Evolutionary conservation across 2,113 vertebrate genomes (phyloP).

Genomic region (Prietella phreatophila): DNA sequence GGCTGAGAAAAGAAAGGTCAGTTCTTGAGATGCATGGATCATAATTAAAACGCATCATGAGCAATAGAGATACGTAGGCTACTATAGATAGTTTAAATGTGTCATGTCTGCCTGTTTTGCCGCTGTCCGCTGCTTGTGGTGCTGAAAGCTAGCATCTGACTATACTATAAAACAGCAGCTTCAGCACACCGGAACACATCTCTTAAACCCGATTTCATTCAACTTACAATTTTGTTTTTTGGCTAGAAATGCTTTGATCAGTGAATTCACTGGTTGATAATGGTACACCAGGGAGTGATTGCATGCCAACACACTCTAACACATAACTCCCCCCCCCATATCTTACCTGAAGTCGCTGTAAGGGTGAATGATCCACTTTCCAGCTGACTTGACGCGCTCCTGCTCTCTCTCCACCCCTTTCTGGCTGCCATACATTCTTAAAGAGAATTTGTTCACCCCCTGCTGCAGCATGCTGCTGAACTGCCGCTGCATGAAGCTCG

Average conservation of each 20-base stretch:
- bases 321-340: background rate
- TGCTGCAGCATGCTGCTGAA: slow-evolving; percentile 94
- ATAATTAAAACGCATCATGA: background rate
- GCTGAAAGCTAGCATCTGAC: slow-evolving; percentile 54
- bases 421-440: slow-evolving; percentile 97
- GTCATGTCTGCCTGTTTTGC: background rate
- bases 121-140: slow-evolving; percentile 63
- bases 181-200: background rate
- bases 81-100: background rate
- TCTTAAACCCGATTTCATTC: background rate
- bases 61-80: background rate
- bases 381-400: slow-evolving; percentile 94
- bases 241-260: background rate
- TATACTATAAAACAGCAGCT: background rate
- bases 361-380: slow-evolving; percentile 97
- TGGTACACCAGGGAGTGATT: too few species aligned
- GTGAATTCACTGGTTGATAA: background rate
- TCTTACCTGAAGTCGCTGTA: slow-evolving; percentile 94
- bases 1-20: background rate
- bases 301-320: background rate
- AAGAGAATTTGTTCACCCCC: slow-evolving; percentile 98
- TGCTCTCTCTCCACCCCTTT: slow-evolving; percentile 94
- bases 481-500: slow-evolving; percentile 94
- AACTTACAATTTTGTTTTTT: background rate
- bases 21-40: background rate